Conservation (phyloP, 2,888 invertebrate genomes). For the Acleris cristana region DNA sequence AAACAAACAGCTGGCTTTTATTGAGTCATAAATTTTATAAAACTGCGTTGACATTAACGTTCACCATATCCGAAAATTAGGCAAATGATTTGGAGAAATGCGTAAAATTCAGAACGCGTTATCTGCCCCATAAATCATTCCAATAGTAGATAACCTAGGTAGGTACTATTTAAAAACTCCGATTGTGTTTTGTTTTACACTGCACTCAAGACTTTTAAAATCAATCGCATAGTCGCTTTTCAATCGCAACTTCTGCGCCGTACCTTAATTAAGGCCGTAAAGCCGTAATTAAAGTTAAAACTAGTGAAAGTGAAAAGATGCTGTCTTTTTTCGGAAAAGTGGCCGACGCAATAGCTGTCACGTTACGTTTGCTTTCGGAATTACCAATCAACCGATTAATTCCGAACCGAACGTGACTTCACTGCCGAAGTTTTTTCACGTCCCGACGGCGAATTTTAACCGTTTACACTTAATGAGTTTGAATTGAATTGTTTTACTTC, state of each 20-base stretch:
- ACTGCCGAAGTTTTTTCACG: constrained; percentile 50
- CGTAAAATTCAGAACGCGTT: not conserved
- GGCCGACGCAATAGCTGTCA: constrained; percentile 50
- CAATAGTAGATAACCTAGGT: not conserved
- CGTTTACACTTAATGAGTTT: constrained; percentile 43
- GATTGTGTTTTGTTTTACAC: not conserved
- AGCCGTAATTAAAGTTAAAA: constrained; percentile 35
- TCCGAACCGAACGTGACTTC: constrained; percentile 41
- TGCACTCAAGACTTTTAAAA: no score
- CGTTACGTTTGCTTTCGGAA: constrained; percentile 58
- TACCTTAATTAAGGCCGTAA: constrained; percentile 18
- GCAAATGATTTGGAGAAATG: not conserved
- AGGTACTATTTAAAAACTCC: not conserved
- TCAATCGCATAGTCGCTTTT: no score
- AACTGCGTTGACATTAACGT: not conserved
- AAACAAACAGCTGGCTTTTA: constrained; percentile 2
- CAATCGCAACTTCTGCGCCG: constrained; percentile 1
- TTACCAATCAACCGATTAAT: constrained; percentile 58
- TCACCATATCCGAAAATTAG: not conserved
- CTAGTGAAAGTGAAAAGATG: constrained; percentile 44
- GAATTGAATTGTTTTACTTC: constrained; percentile 35
- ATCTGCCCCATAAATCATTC: not conserved
- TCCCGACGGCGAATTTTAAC: constrained; percentile 54
- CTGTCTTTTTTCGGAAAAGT: constrained; percentile 51
- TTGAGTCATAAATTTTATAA: constrained; percentile 17